Conservation (phyloP, 2,797 vertebrate genomes). For the Anisognathus igniventris region DNA sequence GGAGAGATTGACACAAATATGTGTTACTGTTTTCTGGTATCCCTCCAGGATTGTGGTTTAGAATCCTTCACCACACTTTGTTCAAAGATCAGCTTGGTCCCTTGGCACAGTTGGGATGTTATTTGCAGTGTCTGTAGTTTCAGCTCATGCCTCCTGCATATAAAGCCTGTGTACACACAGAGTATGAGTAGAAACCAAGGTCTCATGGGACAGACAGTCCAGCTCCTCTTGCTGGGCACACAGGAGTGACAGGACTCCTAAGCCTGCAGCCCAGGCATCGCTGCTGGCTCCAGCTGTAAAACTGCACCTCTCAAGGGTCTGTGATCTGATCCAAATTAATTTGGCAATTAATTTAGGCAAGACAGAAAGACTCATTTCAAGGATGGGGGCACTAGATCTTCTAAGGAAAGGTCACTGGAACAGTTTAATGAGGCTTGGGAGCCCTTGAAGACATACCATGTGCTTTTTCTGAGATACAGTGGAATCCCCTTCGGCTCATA, state of each 20-base stretch:
- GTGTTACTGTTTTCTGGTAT: not conserved
- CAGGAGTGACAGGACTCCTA: not conserved
- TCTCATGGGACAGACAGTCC: accelerated
- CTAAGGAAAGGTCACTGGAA: not conserved
- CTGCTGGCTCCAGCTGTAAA: not conserved
- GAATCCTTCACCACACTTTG: not conserved
- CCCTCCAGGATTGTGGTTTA: not conserved
- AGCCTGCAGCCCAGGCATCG: accelerated
- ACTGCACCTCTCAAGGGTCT: not conserved
- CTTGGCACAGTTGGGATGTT: not conserved
- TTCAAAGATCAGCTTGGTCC: not conserved
- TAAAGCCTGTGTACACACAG: not conserved
- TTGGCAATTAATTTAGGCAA: not conserved
- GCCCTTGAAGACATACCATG: not conserved
- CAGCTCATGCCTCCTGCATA: not conserved
- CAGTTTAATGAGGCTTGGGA: not conserved
- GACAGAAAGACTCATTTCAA: not conserved
- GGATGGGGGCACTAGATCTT: not conserved
- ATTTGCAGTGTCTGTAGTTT: not conserved
- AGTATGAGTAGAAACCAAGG: not conserved
- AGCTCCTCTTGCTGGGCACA: accelerated
- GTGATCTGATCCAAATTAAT: not conserved
- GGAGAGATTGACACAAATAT: not conserved
- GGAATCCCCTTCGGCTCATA: not conserved
- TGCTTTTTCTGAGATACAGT: not conserved